Base-by-base conservation (phyloP, 2,888 invertebrate species). In the Cosmopolites sordidus region DNA sequence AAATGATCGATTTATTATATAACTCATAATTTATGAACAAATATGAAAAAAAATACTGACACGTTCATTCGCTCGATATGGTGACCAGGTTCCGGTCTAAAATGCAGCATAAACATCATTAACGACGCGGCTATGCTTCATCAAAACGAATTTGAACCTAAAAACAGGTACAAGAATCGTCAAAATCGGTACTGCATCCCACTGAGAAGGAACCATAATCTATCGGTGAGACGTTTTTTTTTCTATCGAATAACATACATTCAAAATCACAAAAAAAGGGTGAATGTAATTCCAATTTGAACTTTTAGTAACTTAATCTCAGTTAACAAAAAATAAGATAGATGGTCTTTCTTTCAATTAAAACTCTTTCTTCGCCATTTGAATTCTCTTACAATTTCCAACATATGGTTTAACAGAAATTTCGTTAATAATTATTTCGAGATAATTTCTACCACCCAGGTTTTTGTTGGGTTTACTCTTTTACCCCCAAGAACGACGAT, bases 51-150 rank as follows among this genome's bases (percentile, higher is more conserved):
- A 33, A 33, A 33, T 33, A 11, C 12, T n/a, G 33, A 33, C 33
- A 33, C 33, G 33, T 11, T 33, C 33, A 11, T 11, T 33, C 33
- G 12, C 11, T 33, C 39, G 15, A 14, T 44, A 45, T 44, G 44
- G 40, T 46, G 30, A 51, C 45, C 44, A 22, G 16, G 18, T 27
- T 30, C 29, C 33, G 51, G 44, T 43, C 41, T 14, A 51, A 37
- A 43, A 41, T 53, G 53, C 48, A 48, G 53, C 43, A 27, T 53
- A 53, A 53, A 53, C 48, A 53, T 48, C 48, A 29, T 39, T 43
- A 43, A 39, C 43, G n/a, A 18, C 27, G 18, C 29, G 53, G 53
- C 48, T 38, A 44, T 44, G 48, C 53, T 48, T 48, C 27, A 14
- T 44, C 16, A 48, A 42, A 48, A 15, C 14, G 16, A 12, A 17